A percentile compares a stretch with the other conserved stretches of the same genome.
Conservation (phyloP, 2,113 vertebrate genomes). For the Notothenia rossii region DNA sequence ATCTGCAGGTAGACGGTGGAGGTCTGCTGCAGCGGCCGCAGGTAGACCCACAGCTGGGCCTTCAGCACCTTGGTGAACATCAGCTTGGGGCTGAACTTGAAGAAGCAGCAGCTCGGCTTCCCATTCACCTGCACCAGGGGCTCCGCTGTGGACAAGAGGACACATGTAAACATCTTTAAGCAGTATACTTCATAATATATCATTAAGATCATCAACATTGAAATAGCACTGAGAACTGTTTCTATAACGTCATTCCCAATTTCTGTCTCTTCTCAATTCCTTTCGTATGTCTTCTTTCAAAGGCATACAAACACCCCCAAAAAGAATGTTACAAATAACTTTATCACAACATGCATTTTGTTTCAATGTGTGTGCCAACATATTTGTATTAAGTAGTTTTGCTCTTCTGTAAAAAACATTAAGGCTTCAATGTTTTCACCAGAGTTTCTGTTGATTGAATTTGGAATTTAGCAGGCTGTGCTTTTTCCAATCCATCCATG, state of each 20-base stretch:
- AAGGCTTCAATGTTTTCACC: not conserved
- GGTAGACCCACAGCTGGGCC: conserved; percentile 98
- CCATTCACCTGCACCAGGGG: conserved; percentile 95
- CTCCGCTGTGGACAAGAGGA: conserved; percentile 87
- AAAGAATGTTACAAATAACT: not conserved
- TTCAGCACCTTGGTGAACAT: conserved; percentile 99
- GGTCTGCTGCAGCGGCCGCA: conserved; percentile 93
- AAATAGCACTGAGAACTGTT: not conserved
- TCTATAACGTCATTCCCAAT: not conserved
- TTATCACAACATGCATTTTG: not conserved
- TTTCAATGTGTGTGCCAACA: not conserved
- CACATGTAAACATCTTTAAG: conserved; percentile 14
- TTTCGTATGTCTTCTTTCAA: not conserved
- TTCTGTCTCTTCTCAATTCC: not conserved
- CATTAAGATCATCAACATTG: not conserved
- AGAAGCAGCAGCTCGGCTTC: conserved; percentile 96
- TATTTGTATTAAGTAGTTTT: not conserved
- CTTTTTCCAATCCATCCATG: conserved; percentile 4
- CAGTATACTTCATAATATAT: not conserved
- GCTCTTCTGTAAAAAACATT: not conserved
- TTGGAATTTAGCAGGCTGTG: not conserved
- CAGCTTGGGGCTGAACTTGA: conserved; percentile 98
- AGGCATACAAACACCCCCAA: not conserved
- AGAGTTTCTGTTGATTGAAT: not conserved
- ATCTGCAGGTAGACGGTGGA: conserved; percentile 98